Base-by-base conservation (phyloP, 1,140 invertebrate genomes). In the Forficula auricularia region DNA sequence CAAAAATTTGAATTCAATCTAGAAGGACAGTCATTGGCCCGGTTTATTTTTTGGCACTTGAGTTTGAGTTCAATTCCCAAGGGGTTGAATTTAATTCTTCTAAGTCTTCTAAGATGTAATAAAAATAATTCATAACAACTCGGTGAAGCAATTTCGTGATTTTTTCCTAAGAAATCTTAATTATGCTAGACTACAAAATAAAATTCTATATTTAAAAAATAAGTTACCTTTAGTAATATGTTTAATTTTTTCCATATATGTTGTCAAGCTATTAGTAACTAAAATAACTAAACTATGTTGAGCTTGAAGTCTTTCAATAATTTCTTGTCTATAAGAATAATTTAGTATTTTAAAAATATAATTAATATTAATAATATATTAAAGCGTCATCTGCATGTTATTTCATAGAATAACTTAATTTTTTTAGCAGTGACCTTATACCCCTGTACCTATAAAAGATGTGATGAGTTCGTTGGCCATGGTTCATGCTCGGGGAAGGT, bases 251-350 rank as follows among this genome's bases (percentile, higher is more conserved):
- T 88, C 80, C 84, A 95, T 92, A 57, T 96, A 96, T 19, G 72
- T 67, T 0, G 84, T 88, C 46, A 98, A 72, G 62, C 88, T 95
- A 60, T 91, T 82, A 3, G 89, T 86, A 40, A 97, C 87, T 48
- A 94, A 71, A 54, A 94, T 87, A 40, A 96, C 89, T 46, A 96
- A 73, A 20, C 83, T 82, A 65, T 95, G 86, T 55, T 91, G 80
- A 52, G 75, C 80, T 65, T 96, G 90, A 47, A 98, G 65, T 40
- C 85, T 73, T 58, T 88, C 86, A 51, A 97, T 94, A 37, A 96
- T 80, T 58, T 77, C 72, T 66, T 79, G 76, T 40, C 79, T 69
- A 52, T 59, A 68, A 54, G 44, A 46, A 18, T 41, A 43, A 63
- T 32, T 53, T 10, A 32, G n/a, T n/a, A 10, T 10, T 32, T 32